A percentile compares a stretch with the other conserved stretches of the same genome.
Conservation (phyloP, 2,113 vertebrate species). For the Rhombomys opimus region DNA sequence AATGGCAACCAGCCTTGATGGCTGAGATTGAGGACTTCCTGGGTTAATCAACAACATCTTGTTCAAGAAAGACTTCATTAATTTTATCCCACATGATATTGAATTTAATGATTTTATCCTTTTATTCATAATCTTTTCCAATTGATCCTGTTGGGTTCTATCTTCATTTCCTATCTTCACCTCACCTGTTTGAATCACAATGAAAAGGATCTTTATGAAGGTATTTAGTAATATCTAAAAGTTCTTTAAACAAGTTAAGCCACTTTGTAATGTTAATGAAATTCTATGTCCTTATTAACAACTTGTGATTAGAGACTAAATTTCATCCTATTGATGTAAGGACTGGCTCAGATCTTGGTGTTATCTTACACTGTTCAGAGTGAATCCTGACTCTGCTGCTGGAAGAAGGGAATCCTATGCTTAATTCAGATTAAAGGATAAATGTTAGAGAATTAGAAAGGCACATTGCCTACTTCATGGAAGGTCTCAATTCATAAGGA, state of each 20-base stretch:
- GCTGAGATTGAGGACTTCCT: neutral
- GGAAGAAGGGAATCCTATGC: neutral
- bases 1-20: neutral
- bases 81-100: neutral
- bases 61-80: neutral
- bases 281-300: neutral
- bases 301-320: neutral
- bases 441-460: neutral
- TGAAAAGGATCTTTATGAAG: neutral
- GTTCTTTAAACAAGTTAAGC: neutral
- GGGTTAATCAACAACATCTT: neutral
- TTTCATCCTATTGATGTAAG: neutral
- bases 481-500: neutral
- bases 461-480: neutral
- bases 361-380: neutral
- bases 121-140: neutral
- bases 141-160: neutral
- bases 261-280: neutral
- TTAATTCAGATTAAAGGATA: neutral
- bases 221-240: neutral
- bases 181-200: neutral
- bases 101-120: neutral
- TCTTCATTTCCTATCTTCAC: neutral
- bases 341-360: neutral
- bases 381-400: neutral